Base-by-base conservation (phyloP, 2,113 vertebrate species). In the Carassius auratus region DNA sequence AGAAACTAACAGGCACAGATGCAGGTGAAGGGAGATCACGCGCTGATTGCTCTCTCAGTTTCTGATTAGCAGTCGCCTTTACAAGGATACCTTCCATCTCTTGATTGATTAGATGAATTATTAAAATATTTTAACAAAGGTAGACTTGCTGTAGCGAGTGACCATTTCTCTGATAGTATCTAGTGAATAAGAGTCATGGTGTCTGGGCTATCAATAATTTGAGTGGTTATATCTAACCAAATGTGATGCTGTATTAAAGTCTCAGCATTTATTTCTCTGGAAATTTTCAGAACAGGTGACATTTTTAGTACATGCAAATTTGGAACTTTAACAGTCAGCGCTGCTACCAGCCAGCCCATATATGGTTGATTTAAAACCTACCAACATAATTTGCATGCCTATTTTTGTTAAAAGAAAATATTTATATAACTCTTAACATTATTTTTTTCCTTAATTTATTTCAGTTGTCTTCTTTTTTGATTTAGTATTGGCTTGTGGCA, bases 1-100 rank as follows among this genome's bases (percentile, higher is more conserved):
- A 9, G 12, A 68, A 81, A 81, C 59, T 26, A 78, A 69, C 15
- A 69, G 42, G 61, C 19, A 36, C 69, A 85, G 77, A 69, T 74
- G 36, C 52, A 83, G 79, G 64, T 85, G 71, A 76, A 57, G 17
- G 23, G 10, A 68, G 14, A 73, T 78, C 42, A 50, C 10, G 2
- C 36, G 8, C 71, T 62, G 64, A 85, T 87, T 68, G 61, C n/a
- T 59, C 36, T 68, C 50, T 38, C 59, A 4, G 19, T n/a, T 50
- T 48, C 55, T 78, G 79, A 88, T 78, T 73, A 71, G 36, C 62
- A 64, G 21, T 19, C 36, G 30, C 30, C 57, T 36, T 30, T 30
- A 30, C 30, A 30, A 30, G 68, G 8, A 71, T 17, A 42, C 1
- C 59, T 17, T 6, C 33, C 69, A 73, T 76, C 14, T 48, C 4